Base-by-base conservation (phyloP, 2,113 vertebrate species). In the Potamarius usumacintae region DNA sequence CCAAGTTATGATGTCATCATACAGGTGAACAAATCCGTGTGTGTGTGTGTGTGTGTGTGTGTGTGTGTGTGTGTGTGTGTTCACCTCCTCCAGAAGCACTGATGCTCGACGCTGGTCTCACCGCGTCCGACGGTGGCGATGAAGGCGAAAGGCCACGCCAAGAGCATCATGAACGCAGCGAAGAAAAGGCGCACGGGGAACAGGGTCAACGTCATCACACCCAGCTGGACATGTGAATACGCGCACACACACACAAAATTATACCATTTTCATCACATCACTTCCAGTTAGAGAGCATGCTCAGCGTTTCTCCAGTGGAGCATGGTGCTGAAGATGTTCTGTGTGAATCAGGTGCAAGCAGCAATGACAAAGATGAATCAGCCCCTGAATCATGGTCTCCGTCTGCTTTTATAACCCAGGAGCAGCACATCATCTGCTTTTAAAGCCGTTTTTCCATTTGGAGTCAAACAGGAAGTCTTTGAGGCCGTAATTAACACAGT, bases 81-180 rank as follows among this genome's bases (percentile, higher is more conserved):
- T 84, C 17, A 96, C 95, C 93, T 95, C 92, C 96, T 95, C 98
- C 98, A 99, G 92, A 96, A 94, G 91, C 95, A 96, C 92, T 96
- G 95, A 18, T 97, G 96, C 91, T 96, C 96, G 7, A 97, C 95
- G 8, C 93, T 94, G 84, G 92, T 94, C 86, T 98, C 97, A 0
- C 96, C 94, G 84, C 95, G 95, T 67, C 97, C 97, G 89, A 98
- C 93, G 11, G 97, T 96, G 81, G 97, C 97, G 87, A 97, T 72
- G 84, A 99, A 97, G 0, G 98, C 97, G 85, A 99, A 96, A 81
- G 98, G 98, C 98, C 98, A 99, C 85, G 98, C 98, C 90, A 99
- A 93, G 87, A 99, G 92, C 98, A 99, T 99, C 98, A 98, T 98
- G 93, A 97, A 97, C 82, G 96, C 96, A 30, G 97, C 97, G 2